phyloP scores from a whole-genome alignment of 2,888 invertebrate genomes.

The Tillus elongatus region DNA sequence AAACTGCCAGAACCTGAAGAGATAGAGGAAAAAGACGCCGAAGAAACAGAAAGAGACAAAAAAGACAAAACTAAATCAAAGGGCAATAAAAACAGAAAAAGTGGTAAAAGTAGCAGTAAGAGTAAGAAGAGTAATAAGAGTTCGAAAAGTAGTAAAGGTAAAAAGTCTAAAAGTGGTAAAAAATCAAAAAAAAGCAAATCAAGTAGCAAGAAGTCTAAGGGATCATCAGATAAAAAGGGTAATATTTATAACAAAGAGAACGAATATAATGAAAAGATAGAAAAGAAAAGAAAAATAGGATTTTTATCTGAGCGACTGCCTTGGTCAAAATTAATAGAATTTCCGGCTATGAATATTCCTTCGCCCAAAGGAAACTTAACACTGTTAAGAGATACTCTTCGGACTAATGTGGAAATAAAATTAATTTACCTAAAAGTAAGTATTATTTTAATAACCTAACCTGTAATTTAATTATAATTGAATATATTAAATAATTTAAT shows the following conservation, averaged over 20 bases:
- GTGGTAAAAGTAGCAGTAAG: constrained; percentile 28
- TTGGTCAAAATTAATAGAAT: constrained; percentile 49
- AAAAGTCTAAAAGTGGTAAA: too few relatives aligned
- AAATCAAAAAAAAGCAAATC: too few relatives aligned
- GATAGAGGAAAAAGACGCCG: constrained; percentile 24
- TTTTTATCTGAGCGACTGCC: constrained; percentile 36
- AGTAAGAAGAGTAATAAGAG: constrained; percentile 35
- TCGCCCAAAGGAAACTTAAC: constrained; percentile 44
- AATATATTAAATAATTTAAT: too few relatives aligned
- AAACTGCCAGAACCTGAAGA: constrained; percentile 28
- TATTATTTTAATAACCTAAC: too few relatives aligned
- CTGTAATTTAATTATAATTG: too few relatives aligned
- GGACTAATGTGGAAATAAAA: constrained; percentile 44
- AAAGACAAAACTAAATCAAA: constrained; percentile 11
- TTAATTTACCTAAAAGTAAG: constrained; percentile 48
- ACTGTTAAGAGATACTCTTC: constrained; percentile 49
- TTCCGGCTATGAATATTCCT: constrained; percentile 43
- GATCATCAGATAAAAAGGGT: too few relatives aligned
- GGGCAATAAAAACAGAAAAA: constrained; percentile 28
- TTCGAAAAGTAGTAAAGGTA: too few relatives aligned
- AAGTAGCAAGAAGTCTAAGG: too few relatives aligned
- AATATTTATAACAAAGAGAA: constrained; percentile 18
- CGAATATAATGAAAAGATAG: constrained; percentile 27
- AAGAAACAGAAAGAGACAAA: too few relatives aligned
- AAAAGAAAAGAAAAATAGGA: constrained; percentile 28